phyloP scores from a whole-genome alignment of 2,113 vertebrate genomes.

The Rhinoderma darwinii region DNA sequence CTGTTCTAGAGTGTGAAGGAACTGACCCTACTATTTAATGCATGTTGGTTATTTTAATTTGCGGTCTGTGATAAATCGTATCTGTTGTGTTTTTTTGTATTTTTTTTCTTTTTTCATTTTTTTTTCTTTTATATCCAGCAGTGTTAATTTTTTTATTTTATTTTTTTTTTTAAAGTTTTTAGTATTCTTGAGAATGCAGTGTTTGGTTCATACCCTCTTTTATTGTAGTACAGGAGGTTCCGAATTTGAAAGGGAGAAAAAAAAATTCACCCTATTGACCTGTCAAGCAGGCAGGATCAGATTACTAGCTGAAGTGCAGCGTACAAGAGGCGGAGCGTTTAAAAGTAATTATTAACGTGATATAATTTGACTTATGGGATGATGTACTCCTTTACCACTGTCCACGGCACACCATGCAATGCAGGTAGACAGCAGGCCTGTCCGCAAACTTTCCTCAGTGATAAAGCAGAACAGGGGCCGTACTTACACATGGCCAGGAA shows the following conservation, averaged over 20 bases:
- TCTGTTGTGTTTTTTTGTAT: too few relatives aligned
- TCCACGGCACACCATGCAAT: conserved; percentile 26
- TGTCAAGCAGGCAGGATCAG: conserved; percentile 22
- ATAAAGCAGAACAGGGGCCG: conserved; percentile 3
- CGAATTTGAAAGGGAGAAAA: not conserved
- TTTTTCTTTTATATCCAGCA: too few relatives aligned
- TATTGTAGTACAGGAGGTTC: not conserved
- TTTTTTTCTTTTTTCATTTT: too few relatives aligned
- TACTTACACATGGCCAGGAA: conserved; percentile 40
- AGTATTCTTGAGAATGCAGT: too few relatives aligned
- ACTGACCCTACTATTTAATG: too few relatives aligned
- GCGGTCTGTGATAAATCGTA: too few relatives aligned
- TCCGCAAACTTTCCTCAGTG: conserved; percentile 23
- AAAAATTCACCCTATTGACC: not conserved
- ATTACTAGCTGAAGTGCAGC: conserved; percentile 35
- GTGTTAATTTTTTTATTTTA: too few relatives aligned
- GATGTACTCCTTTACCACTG: conserved; percentile 24
- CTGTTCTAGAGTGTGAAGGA: too few relatives aligned
- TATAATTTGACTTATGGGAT: conserved; percentile 21
- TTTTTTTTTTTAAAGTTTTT: too few relatives aligned
- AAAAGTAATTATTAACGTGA: conserved; percentile 40
- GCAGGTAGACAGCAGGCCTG: conserved; percentile 34
- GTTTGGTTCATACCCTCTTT: not conserved
- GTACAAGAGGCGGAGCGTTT: not conserved
- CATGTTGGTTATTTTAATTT: too few relatives aligned